These are phyloP conservation scores for Dromiciops gliroides DNA, from an alignment of 2,113 vertebrate genomes.

Conservation along the genomic window DNA sequence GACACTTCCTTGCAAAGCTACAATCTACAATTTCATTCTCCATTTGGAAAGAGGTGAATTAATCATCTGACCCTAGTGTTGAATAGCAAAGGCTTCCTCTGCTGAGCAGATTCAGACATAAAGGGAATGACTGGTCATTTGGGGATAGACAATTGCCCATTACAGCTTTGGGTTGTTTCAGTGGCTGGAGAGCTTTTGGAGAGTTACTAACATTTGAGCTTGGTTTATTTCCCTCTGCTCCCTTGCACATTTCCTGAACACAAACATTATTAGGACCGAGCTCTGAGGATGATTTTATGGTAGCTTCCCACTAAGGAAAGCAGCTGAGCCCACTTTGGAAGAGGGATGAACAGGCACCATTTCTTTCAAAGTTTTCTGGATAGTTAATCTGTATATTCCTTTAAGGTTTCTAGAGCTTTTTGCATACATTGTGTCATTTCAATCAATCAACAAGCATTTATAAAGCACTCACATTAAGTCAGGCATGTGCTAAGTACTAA, in stretches of 20 bases:
- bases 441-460: background rate
- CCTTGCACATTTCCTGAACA: background rate
- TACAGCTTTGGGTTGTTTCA: background rate
- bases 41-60: conserved; percentile 21
- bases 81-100: conserved; percentile 23
- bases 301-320: background rate
- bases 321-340: background rate
- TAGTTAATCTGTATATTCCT: background rate
- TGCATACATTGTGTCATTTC: background rate
- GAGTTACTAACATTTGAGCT: background rate
- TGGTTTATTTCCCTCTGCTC: background rate
- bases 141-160: background rate
- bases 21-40: conserved; percentile 15
- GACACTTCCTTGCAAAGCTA: conserved; percentile 11
- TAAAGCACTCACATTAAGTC: background rate
- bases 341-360: background rate
- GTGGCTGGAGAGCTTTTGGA: background rate
- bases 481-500: background rate
- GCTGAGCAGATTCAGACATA: background rate
- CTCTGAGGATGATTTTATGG: background rate
- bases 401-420: background rate
- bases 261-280: background rate
- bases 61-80: conserved; percentile 1
- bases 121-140: background rate
- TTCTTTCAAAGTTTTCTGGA: background rate